Evolutionary conservation across 2,797 vertebrate genomes (phyloP), one percentile per base, ranked within the genome.

Genomic region (Artibeus lituratus): DNA sequence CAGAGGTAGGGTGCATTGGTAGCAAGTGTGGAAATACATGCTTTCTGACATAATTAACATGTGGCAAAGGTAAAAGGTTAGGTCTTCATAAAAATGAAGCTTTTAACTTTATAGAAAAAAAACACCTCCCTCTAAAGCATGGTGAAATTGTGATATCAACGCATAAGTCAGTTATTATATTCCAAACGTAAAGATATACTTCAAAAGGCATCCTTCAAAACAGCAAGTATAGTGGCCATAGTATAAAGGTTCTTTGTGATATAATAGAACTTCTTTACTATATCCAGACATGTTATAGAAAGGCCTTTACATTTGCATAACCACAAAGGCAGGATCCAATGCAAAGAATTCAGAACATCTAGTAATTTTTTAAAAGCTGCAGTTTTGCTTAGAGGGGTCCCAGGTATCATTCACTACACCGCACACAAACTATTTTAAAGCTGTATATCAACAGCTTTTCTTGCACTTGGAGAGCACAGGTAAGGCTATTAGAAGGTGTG

Each of bases 321-420:
- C 95, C 78, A 95, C 89, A 67, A 96, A 94, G 37, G 73, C 24
- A 82, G 39, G 53, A 96, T 65, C 49, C 70, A 95, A 67, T 90
- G 88, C 53, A 70, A 96, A 90, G 77, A 98, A 97, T 93, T 57
- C 3, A 85, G 88, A 89, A 59, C 26, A 39, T 95, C 98, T 96
- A 94, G 73, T 85, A 37, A 59, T 65, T 90, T 10, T 88, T 7
- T 72, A 93, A 65, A 24, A 88, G 39, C 37, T 69, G 39, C 49
- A 49, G 51, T 95, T 81, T 93, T 81, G 47, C 37, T 59, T 62
- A 22, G 6, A 96, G 62, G 10, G 84, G 11, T 67, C 93, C 49
- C 29, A 16, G 67, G 4, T n/a, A 2, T 76, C 59, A 3, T 91
- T 94, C 93, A 77, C 22, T 80, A 4, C 4, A 10, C 18, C 16